Base-by-base conservation (phyloP, 2,888 invertebrate genomes). In the Ormia ochracea region DNA sequence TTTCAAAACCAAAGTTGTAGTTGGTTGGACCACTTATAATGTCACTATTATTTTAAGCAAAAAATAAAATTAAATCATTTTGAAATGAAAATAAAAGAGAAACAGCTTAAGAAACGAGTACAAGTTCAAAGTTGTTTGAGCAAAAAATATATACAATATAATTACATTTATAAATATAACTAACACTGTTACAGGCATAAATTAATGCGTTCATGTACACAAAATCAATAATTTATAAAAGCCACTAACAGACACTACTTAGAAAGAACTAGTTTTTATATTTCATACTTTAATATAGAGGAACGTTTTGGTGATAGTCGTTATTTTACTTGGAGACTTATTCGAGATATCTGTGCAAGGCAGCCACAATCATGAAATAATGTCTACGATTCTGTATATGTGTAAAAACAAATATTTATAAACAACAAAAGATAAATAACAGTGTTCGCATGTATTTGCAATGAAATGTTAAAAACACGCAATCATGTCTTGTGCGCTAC, bases 51-150 rank as follows among this genome's bases (percentile, higher is more conserved):
- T 14, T 50, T 14, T 21, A n/a, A 21, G 38, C 10, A 1, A 45
- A 45, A 54, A 4, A 31, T 1, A 61, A 43, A 43, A 54, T 10
- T 19, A 23, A 41, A 31, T 28, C 3, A 12, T 33, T 45, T 43
- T 12, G 4, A 36, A 56, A 45, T 17, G 31, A 21, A 41, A 63
- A 36, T 45, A 36, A 45, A 59, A 52, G 3, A 68, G 19, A 61
- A 61, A 33, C 19, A 38, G 43, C 56, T 75, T 23, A 26, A 68
- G 9, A 52, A 79, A 66, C 66, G 59, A 79, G 75, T 75, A 79
- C 79, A 79, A 79, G 79, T 79, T 79, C 79, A 79, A 79, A 79
- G 79, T 75, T 79, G 75, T 79, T 70, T 45, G 23, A n/a, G 26
- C 14, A 68, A 56, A 41, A 74, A 59, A n/a, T n/a, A n/a, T n/a